Evolutionary conservation across 1,140 invertebrate species (phyloP).

Genomic region (Drosophila athabasca): DNA sequence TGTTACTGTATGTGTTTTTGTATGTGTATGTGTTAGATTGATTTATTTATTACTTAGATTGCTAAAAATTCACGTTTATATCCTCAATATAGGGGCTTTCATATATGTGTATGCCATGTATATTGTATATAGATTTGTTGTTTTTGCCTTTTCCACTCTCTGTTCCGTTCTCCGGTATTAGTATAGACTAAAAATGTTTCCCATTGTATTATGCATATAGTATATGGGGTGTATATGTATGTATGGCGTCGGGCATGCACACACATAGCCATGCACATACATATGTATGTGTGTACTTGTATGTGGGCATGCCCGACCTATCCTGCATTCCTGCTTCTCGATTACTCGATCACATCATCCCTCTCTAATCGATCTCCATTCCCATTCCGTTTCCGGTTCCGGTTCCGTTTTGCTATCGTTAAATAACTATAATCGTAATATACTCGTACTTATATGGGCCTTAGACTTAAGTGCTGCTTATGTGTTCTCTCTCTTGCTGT

Average conservation of each 20-base stretch:
- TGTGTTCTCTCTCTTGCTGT: conserved; percentile 16
- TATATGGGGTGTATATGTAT: conserved; percentile 47
- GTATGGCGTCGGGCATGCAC: conserved; percentile 28
- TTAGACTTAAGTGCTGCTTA: conserved; percentile 56
- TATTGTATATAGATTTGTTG: conserved; percentile 65
- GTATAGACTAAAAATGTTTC: conserved; percentile 64
- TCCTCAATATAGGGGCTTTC: conserved; percentile 73
- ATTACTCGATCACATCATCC: conserved; percentile 13
- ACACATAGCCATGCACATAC: conserved; percentile 20
- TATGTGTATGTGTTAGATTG: conserved; percentile 58
- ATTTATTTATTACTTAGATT: conserved; percentile 68
- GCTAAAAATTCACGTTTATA: conserved; percentile 82
- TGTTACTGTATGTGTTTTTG: conserved; percentile 9
- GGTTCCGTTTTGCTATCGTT: conserved; percentile 57
- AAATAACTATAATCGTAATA: conserved; percentile 59
- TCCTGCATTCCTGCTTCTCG: conserved; percentile 28
- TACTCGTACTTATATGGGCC: conserved; percentile 61
- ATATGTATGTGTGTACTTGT: conserved; percentile 10
- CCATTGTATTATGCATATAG: conserved; percentile 53
- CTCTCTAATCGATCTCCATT: conserved; percentile 12
- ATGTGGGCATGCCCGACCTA: conserved; percentile 23
- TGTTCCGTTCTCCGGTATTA: conserved; percentile 30
- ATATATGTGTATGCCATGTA: conserved; percentile 69
- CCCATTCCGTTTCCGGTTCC: conserved; percentile 23
- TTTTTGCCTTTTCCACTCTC: conserved; percentile 24